Evolutionary conservation across 2,888 invertebrate genomes (phyloP).

Genomic region (Drosophila kuntzei): DNA sequence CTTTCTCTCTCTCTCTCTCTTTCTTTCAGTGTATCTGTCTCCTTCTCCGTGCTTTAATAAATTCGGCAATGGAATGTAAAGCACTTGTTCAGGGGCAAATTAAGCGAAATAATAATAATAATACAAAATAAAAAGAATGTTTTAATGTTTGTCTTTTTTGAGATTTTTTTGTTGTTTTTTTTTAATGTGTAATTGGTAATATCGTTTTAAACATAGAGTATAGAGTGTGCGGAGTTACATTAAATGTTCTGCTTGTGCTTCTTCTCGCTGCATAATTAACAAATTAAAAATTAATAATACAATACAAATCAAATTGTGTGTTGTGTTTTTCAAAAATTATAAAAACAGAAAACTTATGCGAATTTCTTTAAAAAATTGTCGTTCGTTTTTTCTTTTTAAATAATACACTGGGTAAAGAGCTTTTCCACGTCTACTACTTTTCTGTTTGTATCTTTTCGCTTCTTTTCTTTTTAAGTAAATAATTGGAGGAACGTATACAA

Average conservation of each 20-base stretch:
- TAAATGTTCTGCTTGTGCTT: constrained; percentile 66
- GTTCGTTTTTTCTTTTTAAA: constrained; percentile 14
- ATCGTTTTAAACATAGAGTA: constrained; percentile 76
- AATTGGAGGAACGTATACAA: constrained; percentile 66
- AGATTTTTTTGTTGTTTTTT: constrained; percentile 59
- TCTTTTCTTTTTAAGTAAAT: constrained; percentile 47
- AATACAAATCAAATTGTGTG: constrained; percentile 58
- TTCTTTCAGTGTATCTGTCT: constrained; percentile 1
- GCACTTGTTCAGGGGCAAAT: constrained; percentile 28
- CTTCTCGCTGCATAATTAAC: constrained; percentile 51
- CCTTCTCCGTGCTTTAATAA: constrained; percentile 3
- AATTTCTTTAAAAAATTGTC: constrained; percentile 5
- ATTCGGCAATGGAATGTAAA: constrained; percentile 23
- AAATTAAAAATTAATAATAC: constrained; percentile 70
- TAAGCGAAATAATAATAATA: constrained; percentile 23
- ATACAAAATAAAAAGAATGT: constrained; percentile 42
- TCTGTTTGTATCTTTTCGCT: constrained; percentile 23
- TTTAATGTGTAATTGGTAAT: constrained; percentile 64
- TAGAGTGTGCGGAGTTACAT: constrained; percentile 71
- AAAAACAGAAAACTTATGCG: constrained; percentile 41
- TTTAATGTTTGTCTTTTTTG: constrained; percentile 36
- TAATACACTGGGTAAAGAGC: constrained; percentile 61
- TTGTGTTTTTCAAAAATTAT: constrained; percentile 23
- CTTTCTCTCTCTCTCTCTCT: constrained; percentile 3
- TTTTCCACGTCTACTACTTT: constrained; percentile 29